Base-by-base conservation (phyloP, 2,113 vertebrate genomes). In the human (Homo sapiens) region DNA sequence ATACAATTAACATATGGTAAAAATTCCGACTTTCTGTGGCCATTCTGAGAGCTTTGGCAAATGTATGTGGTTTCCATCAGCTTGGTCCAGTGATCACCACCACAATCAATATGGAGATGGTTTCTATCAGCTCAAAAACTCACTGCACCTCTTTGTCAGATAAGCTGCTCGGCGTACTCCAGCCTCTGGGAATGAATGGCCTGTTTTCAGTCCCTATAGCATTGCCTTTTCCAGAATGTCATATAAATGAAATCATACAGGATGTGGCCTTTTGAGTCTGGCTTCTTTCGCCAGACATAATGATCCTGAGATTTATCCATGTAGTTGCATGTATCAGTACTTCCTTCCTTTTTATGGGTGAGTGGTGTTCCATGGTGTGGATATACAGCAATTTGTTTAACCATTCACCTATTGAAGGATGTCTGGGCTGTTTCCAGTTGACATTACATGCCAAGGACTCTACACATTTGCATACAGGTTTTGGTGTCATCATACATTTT, bases 271-370 rank as follows among this genome's bases (percentile, higher is more conserved):
- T 68, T 40, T 1, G n/a, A 6, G 3, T 38, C 52, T 13, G 30
- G 45, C 70, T 35, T 20, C 72, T 80, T 43, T 20, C 30, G 14
- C 32, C 2, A 66, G 35, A 85, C 12, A 16, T 52, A 59, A 22
- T 5, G 61, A 27, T 4, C 17, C 0, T 30, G 38, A 43, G 32
- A 30, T 18, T 10, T 52, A 9, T 0, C 45, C 70, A 5, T 0
- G 0, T 16, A 0, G 38, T 7, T 16, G 61, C 11, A 0, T 6
- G 5, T 9, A 3, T 48, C 38, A 27, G 2, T 2, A 6, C 2
- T 10, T 8, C 30, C 0, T 27, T 30, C 64, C 66, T 64, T 59
- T 70, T 68, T 48, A 2, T 27, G 4, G 18, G 64, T 35, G 18
- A 59, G 6, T 0, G 0, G 2, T 8, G 35, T 11, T 59, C 70